A percentile compares a stretch with the other conserved stretches of the same genome.
Evolutionary conservation across 2,888 invertebrate species (phyloP).

Genomic region (Eurois occulta): DNA sequence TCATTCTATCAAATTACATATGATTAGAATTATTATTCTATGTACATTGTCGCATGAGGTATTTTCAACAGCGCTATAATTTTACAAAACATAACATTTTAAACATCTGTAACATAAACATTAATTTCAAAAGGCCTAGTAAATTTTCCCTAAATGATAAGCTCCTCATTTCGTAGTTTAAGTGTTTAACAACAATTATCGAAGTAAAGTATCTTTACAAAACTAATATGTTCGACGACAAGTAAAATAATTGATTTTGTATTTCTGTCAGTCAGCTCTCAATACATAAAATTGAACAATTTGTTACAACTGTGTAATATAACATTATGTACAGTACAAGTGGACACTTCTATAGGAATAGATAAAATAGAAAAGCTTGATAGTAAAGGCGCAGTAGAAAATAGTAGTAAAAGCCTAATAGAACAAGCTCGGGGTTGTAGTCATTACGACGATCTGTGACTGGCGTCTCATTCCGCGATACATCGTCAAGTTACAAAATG

Average conservation of each 20-base stretch:
- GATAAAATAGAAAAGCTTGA: conserved; percentile 81
- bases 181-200: conserved; percentile 63
- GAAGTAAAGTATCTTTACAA: conserved; percentile 57
- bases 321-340: conserved; percentile 65
- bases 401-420: conserved; percentile 86
- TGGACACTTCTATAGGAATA: conserved; percentile 66
- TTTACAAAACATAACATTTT: conserved; percentile 78
- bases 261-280: conserved; percentile 62
- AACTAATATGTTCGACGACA: conserved; percentile 57
- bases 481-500: conserved; percentile 54
- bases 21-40: conserved; percentile 77
- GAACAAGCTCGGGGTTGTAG: conserved; percentile 86
- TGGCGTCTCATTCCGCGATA: conserved; percentile 37
- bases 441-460: conserved; percentile 40
- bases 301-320: conserved; percentile 55
- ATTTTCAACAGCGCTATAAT: conserved; percentile 83
- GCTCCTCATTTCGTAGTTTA: conserved; percentile 80
- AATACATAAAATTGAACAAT: conserved; percentile 56
- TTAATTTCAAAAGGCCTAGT: conserved; percentile 79
- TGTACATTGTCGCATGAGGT: conserved; percentile 83
- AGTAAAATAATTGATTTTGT: conserved; percentile 54
- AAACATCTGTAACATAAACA: conserved; percentile 76
- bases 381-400: conserved; percentile 85
- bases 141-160: conserved; percentile 85
- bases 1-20: conserved; percentile 78